Percentiles rank a stretch among this genome's conserved stretches.
Conservation (phyloP, 2,888 invertebrate species). For the Athetis lepigone region DNA sequence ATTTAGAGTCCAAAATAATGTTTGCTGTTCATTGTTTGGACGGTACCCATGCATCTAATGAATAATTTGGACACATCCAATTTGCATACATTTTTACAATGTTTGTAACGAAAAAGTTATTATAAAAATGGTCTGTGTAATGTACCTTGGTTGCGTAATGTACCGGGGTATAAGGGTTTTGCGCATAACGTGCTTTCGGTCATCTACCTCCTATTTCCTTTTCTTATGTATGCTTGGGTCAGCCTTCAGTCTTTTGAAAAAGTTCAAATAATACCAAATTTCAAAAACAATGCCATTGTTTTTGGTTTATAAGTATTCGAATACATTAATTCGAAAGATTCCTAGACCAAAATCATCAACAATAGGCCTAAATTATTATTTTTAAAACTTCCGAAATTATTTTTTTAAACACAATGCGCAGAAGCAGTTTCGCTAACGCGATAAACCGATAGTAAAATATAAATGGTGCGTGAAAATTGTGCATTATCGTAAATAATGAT, state of each 20-base stretch:
- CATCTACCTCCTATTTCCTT: no score
- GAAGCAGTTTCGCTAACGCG: constrained; percentile 58
- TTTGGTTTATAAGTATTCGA: no score
- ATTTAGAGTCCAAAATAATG: constrained; percentile 59
- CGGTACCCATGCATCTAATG: constrained; percentile 65
- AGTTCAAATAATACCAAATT: no score
- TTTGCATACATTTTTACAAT: constrained; percentile 62
- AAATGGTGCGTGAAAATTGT: constrained; percentile 83
- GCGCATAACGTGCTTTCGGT: not conserved
- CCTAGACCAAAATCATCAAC: no score
- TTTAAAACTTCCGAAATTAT: constrained; percentile 23
- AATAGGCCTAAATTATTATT: not conserved
- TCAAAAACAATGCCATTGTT: no score
- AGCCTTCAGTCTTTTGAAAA: no score
- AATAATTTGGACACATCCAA: constrained; percentile 69
- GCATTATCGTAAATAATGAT: constrained; percentile 83
- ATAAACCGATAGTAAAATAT: constrained; percentile 73
- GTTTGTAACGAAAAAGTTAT: constrained; percentile 35
- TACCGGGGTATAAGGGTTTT: no score
- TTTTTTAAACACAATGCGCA: constrained; percentile 45
- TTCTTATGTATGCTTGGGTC: no score
- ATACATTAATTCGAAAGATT: no score
- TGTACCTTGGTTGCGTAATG: no score
- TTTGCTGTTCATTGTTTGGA: constrained; percentile 59
- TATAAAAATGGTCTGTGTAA: constrained; percentile 2